Base-by-base conservation (phyloP, 2,888 invertebrate species). In the Melanophora roralis region DNA sequence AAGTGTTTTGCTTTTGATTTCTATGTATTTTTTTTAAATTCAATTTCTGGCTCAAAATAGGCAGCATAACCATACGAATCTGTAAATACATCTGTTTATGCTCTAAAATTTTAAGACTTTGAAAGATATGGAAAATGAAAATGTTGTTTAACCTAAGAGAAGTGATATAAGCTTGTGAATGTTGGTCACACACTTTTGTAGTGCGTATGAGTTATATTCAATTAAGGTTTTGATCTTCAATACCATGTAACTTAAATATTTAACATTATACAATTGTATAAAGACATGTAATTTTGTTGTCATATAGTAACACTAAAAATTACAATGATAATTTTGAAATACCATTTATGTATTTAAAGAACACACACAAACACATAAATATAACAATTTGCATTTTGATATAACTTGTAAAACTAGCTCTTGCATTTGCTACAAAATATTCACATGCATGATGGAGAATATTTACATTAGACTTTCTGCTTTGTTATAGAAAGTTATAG, bases 231-330 rank as follows among this genome's bases (percentile, higher is more conserved):
- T 49, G 40, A 74, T 67, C 49, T 59, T 51, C 34, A 49, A 16
- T 49, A 34, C 23, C 21, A 23, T 59, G 57, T 49, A 12, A 67
- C 40, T 55, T 36, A 32, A 53, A 51, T 12, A 49, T 51, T 59
- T 38, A 34, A 65, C 45, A 49, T 12, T 27, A 57, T 32, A 34
- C 23, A 6, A 6, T 34, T 45, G 8, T 40, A 21, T 0, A 40
- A 67, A 14, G 53, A 49, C 72, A 78, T 68, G 60, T 72, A 62
- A 78, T 78, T 73, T 78, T 78, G 47, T 68, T 73, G 68, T 64
- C 55, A n/a, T n/a, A 68, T 43, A 68, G 49, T 68, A 47, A 14
- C 47, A n/a, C 23, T 55, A 51, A 47, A 53, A 60, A 73, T 72
- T 21, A 7, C 60, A 47, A 38, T 43, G 38, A n/a, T 51, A 34